These are phyloP conservation scores for Dryomyza anilis DNA, from an alignment of 2,888 invertebrate genomes.

Conservation along the genomic window DNA sequence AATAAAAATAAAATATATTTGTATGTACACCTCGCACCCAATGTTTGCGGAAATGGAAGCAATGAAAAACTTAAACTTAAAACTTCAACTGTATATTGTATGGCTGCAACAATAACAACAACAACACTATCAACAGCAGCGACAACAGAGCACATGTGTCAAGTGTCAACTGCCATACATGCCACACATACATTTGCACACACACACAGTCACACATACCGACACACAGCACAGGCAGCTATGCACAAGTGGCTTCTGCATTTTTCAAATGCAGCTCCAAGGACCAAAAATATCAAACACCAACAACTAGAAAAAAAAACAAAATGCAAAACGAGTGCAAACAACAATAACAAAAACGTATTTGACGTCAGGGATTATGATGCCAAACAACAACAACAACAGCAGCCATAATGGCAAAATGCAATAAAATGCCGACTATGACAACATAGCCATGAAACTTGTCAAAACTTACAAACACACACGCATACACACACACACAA, in stretches of 20 bases:
- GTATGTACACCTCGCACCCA: no score
- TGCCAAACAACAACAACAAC: no score
- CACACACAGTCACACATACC: background rate
- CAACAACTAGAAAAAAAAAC: no score
- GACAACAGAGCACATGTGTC: conserved; percentile 4
- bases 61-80: background rate
- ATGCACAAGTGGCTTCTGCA: background rate
- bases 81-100: conserved; percentile 1
- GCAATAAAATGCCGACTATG: conserved; percentile 17
- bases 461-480: conserved; percentile 11
- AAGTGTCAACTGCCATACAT: conserved; percentile 7
- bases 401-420: no score
- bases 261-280: conserved; percentile 7
- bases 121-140: conserved; percentile 26
- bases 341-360: background rate
- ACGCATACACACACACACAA: background rate
- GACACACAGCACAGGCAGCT: background rate
- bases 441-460: conserved; percentile 17
- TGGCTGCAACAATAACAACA: conserved; percentile 24
- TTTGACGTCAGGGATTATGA: conserved; percentile 5
- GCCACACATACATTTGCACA: conserved; percentile 3
- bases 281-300: background rate
- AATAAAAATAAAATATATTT: no score
- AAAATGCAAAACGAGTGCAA: background rate
- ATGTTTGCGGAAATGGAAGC: background rate